Evolutionary conservation across 2,797 vertebrate species (phyloP).

Genomic region (Coluber constrictor): DNA sequence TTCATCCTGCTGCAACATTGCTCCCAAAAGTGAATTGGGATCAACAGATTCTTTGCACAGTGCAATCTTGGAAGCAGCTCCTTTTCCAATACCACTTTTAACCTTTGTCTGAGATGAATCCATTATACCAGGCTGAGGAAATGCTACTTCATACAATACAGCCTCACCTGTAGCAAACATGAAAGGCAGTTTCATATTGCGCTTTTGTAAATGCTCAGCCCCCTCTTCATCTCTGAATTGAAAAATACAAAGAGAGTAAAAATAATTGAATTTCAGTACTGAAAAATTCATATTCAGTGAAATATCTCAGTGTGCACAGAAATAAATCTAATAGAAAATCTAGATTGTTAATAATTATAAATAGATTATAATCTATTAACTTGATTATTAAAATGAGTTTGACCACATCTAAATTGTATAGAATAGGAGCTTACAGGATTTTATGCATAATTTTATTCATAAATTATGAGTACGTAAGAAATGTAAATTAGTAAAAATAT

Average conservation of each 20-base stretch:
- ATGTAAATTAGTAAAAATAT: background rate
- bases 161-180: slow-evolving; percentile 80
- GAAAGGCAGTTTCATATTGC: slow-evolving; percentile 75
- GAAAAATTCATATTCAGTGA: background rate
- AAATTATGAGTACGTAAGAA: background rate
- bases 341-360: background rate
- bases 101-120: slow-evolving; percentile 61
- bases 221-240: slow-evolving; percentile 81
- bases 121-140: slow-evolving; percentile 54
- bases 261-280: slow-evolving; percentile 1
- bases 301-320: background rate
- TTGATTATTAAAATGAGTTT: background rate
- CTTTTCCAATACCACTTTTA: slow-evolving; percentile 58
- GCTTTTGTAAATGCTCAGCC: slow-evolving; percentile 75
- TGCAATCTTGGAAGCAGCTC: slow-evolving; percentile 39
- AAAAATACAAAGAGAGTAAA: slow-evolving; percentile 23
- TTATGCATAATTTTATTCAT: background rate
- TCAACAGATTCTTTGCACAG: slow-evolving; percentile 60
- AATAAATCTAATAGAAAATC: background rate
- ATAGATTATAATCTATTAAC: background rate
- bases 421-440: background rate
- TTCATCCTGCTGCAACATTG: slow-evolving; percentile 74
- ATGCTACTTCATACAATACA: slow-evolving; percentile 73
- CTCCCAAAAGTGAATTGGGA: slow-evolving; percentile 72
- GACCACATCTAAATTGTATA: background rate